Percentiles rank a stretch among this genome's conserved stretches.
phyloP scores from a whole-genome alignment of 2,797 vertebrate species.

The Myripristis jacobus region DNA sequence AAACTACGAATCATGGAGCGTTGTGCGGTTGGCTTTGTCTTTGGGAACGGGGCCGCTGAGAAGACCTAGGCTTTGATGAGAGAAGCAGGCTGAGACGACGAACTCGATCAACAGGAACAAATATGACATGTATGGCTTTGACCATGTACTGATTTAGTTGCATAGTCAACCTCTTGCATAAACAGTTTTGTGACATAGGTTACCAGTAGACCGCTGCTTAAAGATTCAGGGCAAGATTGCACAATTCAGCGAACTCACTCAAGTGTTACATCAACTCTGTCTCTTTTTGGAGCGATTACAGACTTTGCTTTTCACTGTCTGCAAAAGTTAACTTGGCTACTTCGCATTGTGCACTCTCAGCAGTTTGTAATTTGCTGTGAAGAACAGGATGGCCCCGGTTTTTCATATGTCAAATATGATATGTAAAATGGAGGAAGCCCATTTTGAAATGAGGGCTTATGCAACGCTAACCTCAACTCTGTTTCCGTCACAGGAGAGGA shows the following conservation, averaged over 20 bases:
- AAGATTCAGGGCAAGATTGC: too few relatives aligned
- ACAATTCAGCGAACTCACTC: too few relatives aligned
- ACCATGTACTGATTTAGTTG: background rate
- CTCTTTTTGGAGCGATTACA: too few relatives aligned
- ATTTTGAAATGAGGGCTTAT: background rate
- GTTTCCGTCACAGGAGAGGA: conserved; percentile 79
- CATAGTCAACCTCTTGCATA: conserved; percentile 15
- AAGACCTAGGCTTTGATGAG: conserved; percentile 34
- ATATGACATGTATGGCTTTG: background rate
- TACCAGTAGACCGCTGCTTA: background rate
- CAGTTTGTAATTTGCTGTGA: background rate
- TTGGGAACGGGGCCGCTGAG: conserved; percentile 38
- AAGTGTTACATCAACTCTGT: too few relatives aligned
- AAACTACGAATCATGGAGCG: conserved; percentile 61
- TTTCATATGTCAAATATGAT: background rate
- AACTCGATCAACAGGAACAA: conserved; percentile 2
- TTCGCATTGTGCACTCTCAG: background rate
- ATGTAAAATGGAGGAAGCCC: background rate
- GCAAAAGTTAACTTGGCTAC: background rate
- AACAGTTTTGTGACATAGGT: background rate
- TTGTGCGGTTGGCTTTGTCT: conserved; percentile 45
- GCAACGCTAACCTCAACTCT: conserved; percentile 15
- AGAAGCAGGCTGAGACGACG: conserved; percentile 17
- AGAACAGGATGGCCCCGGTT: background rate
- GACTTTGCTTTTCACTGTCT: background rate